These are phyloP conservation scores for Caradrina clavipalpis DNA, from an alignment of 2,888 invertebrate genomes.

Conservation along the genomic window DNA sequence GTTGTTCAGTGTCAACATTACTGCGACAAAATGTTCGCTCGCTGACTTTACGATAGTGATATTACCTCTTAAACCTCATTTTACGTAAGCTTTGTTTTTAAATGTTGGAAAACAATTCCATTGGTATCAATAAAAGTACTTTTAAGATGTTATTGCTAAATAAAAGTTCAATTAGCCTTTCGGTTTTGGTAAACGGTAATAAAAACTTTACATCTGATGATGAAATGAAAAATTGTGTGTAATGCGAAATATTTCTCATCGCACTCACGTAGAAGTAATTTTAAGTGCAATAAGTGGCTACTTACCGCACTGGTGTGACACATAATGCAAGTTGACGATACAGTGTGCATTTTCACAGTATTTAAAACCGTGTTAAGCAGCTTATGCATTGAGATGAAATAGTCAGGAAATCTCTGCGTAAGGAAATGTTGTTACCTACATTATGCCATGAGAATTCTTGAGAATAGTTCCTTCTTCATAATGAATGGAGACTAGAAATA, in stretches of 20 bases:
- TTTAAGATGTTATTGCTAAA: conserved; percentile 44
- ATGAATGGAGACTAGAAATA: background rate
- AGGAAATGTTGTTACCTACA: conserved; percentile 14
- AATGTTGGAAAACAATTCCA: conserved; percentile 38
- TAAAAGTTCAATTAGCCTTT: conserved; percentile 34
- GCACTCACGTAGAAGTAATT: conserved; percentile 28
- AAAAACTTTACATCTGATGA: conserved; percentile 2
- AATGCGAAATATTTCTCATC: conserved; percentile 30
- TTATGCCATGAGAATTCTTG: conserved; percentile 1
- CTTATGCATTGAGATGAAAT: conserved; percentile 15
- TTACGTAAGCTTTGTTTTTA: conserved; percentile 63
- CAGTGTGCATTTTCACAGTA: conserved; percentile 35
- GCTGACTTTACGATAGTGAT: conserved; percentile 61
- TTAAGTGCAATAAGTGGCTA: conserved; percentile 25
- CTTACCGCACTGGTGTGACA: conserved; percentile 28
- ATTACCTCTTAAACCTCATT: conserved; percentile 36
- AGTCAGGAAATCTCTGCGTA: conserved; percentile 33
- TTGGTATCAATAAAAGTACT: conserved; percentile 33
- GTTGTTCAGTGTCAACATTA: conserved; percentile 50
- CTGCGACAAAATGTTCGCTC: conserved; percentile 43
- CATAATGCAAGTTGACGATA: conserved; percentile 23
- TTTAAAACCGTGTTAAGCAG: conserved; percentile 36
- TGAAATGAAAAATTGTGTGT: conserved; percentile 27
- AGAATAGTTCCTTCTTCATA: background rate
- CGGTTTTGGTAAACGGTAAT: conserved; percentile 30